phyloP scores from a whole-genome alignment of 2,113 vertebrate species.

The Notothenia rossii region DNA sequence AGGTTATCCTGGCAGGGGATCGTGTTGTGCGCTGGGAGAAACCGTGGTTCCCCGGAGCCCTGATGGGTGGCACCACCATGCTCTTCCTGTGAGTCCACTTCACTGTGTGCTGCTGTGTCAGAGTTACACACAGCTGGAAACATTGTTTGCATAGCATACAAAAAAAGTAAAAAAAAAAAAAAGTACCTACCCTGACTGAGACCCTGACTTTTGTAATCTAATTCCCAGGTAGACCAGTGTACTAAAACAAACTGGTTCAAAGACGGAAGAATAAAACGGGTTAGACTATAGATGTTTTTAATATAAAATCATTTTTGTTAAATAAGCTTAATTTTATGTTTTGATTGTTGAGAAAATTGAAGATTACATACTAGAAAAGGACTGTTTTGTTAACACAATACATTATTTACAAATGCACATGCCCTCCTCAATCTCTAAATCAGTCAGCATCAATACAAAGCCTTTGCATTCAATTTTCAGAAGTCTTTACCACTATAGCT shows the following conservation, averaged over 20 bases:
- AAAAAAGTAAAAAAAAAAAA: too few species aligned
- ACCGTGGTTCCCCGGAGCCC: conserved; percentile 92
- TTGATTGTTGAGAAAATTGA: neutral
- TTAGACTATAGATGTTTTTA: neutral
- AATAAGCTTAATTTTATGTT: neutral
- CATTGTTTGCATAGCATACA: conserved; percentile 8
- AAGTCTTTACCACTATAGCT: neutral
- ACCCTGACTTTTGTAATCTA: neutral
- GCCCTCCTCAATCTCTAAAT: neutral
- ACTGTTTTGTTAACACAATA: too few species aligned
- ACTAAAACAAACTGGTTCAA: neutral
- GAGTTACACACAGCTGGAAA: neutral
- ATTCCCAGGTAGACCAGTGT: neutral
- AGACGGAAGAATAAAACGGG: neutral
- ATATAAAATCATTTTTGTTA: neutral
- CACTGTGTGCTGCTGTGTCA: neutral
- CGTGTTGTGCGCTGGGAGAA: conserved; percentile 95
- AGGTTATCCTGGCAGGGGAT: conserved; percentile 94
- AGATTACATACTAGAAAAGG: neutral
- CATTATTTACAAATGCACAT: neutral
- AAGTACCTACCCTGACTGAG: neutral
- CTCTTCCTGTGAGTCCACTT: conserved; percentile 92
- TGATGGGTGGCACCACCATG: conserved; percentile 87
- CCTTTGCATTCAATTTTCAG: neutral
- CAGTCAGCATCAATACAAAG: neutral